Conservation (phyloP, 1,140 invertebrate genomes). For the Drosophila orosa region DNA sequence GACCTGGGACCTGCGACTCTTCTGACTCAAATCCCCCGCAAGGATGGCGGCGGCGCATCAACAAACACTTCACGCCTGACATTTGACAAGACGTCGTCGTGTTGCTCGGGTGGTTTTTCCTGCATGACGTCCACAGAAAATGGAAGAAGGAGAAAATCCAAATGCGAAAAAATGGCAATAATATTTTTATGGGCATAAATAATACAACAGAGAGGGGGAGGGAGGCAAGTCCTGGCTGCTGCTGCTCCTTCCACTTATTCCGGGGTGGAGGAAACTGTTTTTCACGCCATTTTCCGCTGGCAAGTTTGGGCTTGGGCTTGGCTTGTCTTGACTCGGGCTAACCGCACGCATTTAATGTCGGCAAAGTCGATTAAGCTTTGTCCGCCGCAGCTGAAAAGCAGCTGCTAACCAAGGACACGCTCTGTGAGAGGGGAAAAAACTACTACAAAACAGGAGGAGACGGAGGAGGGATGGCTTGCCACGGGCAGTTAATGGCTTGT, state of each 20-base stretch:
- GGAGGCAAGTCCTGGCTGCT: conserved; percentile 14
- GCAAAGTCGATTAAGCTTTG: conserved; percentile 77
- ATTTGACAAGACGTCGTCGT: conserved; percentile 70
- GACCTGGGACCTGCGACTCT: neutral
- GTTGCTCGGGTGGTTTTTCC: conserved; percentile 19
- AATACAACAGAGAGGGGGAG: conserved; percentile 55
- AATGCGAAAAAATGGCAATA: conserved; percentile 83
- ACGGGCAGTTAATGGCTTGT: conserved; percentile 43
- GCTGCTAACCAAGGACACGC: conserved; percentile 38
- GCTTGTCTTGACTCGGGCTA: conserved; percentile 49
- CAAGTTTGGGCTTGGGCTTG: conserved; percentile 10
- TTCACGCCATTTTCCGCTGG: conserved; percentile 70
- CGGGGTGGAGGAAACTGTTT: conserved; percentile 46
- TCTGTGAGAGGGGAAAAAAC: neutral
- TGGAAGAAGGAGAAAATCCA: conserved; percentile 61
- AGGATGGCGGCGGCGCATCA: conserved; percentile 61
- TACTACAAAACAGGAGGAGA: neutral
- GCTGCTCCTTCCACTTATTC: neutral
- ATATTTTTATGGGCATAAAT: conserved; percentile 83
- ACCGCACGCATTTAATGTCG: conserved; percentile 79
- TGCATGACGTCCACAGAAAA: conserved; percentile 8
- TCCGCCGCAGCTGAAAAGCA: conserved; percentile 46
- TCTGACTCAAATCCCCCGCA: conserved; percentile 15
- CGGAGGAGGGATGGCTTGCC: neutral
- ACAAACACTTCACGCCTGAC: conserved; percentile 83